Evolutionary conservation across 2,888 invertebrate genomes (phyloP), one percentile per base, ranked within the genome.

Genomic region (Xiphydria camelus): DNA sequence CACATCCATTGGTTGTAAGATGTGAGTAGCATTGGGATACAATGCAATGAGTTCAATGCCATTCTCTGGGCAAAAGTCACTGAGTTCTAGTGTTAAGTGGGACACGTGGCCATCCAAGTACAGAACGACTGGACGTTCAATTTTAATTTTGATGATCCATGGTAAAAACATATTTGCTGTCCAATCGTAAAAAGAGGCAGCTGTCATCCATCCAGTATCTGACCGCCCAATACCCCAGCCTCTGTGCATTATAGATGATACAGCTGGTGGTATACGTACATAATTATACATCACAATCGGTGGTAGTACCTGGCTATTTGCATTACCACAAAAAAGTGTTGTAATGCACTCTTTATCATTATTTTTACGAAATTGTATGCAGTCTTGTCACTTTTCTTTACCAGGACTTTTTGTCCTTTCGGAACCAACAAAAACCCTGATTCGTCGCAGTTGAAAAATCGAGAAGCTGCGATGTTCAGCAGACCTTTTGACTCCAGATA

Each of bases 171-270:
- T 52, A 52, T 73, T 69, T 12, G 62, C 55, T 10, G 70, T 61
- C 49, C 59, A 70, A 57, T 72, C 67, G 49, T 47, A 72, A 56
- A 74, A 73, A 17, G 57, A 55, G 45, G 64, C 65, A 6, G 59
- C 47, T 7, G 64, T 71, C 73, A 68, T 77, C 77, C 74, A 76
- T 4, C 72, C 73, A 43, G 53, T 62, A 20, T 73, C 71, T 14
- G 66, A 64, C 46, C 53, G 62, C 48, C 69, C 72, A 25, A 68
- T 26, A 19, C 64, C 64, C 69, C 70, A 75, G 14, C 46, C 54
- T 44, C 25, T 18, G 5, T 15, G 37, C 18, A 23, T 7, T 6
- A 7, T 7, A 6, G 4, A 4, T 6, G 7, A 6, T 4, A 4
- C 4, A 4, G 22, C 22, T 22, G 4, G 45, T 18, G 60, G 52